Conservation (phyloP, 1,140 invertebrate species). For the Pachypsylla venusta region DNA sequence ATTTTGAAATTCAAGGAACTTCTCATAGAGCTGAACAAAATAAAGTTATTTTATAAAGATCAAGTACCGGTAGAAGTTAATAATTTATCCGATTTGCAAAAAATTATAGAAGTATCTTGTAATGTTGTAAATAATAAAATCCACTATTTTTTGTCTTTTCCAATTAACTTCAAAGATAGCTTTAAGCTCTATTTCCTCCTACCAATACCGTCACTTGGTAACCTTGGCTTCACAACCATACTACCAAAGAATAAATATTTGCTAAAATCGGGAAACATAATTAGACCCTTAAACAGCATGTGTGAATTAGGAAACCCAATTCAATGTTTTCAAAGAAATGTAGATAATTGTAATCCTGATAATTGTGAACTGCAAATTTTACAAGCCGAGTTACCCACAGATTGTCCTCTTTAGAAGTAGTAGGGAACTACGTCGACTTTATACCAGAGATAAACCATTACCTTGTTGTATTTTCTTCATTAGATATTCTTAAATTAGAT, state of each 20-base stretch:
- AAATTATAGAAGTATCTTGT: slow-evolving; percentile 9
- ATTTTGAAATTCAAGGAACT: neutral
- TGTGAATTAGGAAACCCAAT: neutral
- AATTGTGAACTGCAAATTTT: neutral
- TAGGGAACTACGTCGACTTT: neutral
- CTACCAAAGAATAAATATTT: neutral
- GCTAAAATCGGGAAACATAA: neutral
- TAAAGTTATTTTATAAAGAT: neutral
- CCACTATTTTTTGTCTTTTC: slow-evolving; percentile 5
- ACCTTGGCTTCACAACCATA: neutral
- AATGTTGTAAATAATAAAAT: neutral
- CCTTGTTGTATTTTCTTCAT: neutral
- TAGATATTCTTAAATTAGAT: neutral
- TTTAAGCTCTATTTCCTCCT: neutral
- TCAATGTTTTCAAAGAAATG: neutral
- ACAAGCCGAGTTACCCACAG: neutral
- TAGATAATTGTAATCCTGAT: neutral
- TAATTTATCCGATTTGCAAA: neutral
- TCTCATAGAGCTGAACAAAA: neutral
- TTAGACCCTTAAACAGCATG: neutral
- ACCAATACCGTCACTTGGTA: neutral
- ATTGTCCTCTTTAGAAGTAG: neutral
- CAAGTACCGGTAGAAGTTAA: neutral
- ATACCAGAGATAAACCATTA: neutral
- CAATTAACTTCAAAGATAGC: neutral